Base-by-base conservation (phyloP, 1,140 invertebrate species). In the Calliopsis andreniformis region DNA sequence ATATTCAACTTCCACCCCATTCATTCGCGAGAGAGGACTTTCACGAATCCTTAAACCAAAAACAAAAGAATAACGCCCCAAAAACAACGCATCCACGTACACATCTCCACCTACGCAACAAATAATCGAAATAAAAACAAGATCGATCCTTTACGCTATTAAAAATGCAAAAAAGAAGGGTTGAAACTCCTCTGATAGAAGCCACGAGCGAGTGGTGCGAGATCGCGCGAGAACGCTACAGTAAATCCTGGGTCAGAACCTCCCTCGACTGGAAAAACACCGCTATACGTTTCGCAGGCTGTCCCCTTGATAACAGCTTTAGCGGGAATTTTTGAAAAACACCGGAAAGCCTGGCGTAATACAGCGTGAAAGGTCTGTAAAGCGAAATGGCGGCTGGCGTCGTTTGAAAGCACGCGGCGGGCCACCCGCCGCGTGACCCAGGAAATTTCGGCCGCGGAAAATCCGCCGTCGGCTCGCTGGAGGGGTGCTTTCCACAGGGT, bases 371-470 rank as follows among this genome's bases (percentile, higher is more conserved):
- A 83, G 82, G 58, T 64, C 45, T 63, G 63, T 42, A 80, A 70
- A 70, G 67, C 59, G 81, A 47, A 70, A 84, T 58, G 68, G 47
- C 18, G 51, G 63, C 18, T 18, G 18, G 39, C 45, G 66, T 43
- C 51, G 76, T 81, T 83, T 64, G 25, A 67, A 63, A 53, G 23
- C 43, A 43, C 20, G 35, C 58, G 58, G 14, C 35, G 35, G 56
- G 68, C 64, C 55, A 23, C 47, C 61, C 42, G 53, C 77, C 66
- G 78, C 79, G 79, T 84, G 79, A 83, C 86, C 73, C 78, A 81
- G 81, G 77, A 83, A 88, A 84, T 82, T 88, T 88, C 79, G 61
- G 62, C 61, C 66, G 66, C 35, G 78, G 80, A 73, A 82, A 83
- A 82, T 82, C 75, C 61, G 62, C 30, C n/a, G 47, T n/a, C 20